A percentile compares a stretch with the other conserved stretches of the same genome.
These are phyloP conservation scores for Brachionus plicatilis DNA, from an alignment of 1,140 invertebrate genomes.

Conservation along the genomic window DNA sequence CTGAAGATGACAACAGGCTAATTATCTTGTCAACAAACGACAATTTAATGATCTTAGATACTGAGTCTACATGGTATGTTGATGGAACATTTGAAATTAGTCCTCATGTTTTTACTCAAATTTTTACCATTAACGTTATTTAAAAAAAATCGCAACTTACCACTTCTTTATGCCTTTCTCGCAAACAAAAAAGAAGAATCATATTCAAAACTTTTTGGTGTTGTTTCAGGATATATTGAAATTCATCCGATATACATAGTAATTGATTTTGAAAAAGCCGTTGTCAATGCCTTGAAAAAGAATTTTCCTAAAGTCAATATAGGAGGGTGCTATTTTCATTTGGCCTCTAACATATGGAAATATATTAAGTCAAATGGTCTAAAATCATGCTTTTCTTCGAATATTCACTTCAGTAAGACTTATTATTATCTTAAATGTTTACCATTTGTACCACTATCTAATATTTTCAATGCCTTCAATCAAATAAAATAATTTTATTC, in stretches of 20 bases:
- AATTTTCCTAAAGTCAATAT: not conserved
- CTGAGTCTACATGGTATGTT: not conserved
- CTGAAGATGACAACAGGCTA: not conserved
- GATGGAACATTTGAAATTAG: not conserved
- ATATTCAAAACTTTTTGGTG: not conserved
- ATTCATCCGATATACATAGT: not conserved
- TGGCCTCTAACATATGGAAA: not conserved
- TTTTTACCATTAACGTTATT: not conserved
- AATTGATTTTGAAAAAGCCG: not conserved
- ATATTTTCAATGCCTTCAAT: not conserved
- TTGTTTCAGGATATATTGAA: not conserved
- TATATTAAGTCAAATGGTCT: not conserved
- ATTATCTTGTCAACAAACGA: not conserved
- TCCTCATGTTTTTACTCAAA: not conserved
- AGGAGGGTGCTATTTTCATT: not conserved
- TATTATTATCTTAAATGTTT: not conserved
- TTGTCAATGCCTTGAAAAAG: not conserved
- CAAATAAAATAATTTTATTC: not conserved
- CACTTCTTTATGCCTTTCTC: no score
- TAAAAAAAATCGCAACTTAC: no score
- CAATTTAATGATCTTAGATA: not conserved
- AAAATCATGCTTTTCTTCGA: not conserved
- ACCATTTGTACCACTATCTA: not conserved
- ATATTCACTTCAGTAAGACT: not conserved
- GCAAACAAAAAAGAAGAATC: no score